Percentiles rank a stretch among this genome's conserved stretches.
These are phyloP conservation scores for Diplazon laetatorius DNA, from an alignment of 2,888 invertebrate genomes.

Conservation along the genomic window DNA sequence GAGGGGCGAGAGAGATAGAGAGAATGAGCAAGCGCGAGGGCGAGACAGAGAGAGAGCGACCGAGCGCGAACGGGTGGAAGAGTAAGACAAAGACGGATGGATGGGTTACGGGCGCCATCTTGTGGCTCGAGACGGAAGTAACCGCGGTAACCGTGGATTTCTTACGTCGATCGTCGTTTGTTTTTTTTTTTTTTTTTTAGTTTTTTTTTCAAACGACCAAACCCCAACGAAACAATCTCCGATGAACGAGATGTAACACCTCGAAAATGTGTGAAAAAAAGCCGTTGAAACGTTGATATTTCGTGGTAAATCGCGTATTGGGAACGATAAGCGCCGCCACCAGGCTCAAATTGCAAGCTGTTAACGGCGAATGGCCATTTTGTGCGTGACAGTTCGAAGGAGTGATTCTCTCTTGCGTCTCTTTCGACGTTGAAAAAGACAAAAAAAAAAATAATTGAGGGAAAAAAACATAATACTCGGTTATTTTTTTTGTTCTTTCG, in stretches of 20 bases:
- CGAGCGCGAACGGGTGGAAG: conserved; percentile 22
- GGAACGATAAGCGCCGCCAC: conserved; percentile 80
- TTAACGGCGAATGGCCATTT: conserved; percentile 86
- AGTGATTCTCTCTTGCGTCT: conserved; percentile 54
- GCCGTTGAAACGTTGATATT: too few species aligned
- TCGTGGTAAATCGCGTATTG: conserved; percentile 40
- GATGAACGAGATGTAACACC: too few species aligned
- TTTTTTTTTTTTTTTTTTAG: conserved; percentile 11
- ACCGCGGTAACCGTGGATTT: conserved; percentile 27
- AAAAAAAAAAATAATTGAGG: too few species aligned
- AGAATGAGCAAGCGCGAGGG: too few species aligned
- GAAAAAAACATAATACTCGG: too few species aligned
- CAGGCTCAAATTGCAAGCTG: conserved; percentile 83
- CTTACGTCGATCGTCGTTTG: conserved; percentile 23
- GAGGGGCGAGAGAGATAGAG: conserved; percentile 11
- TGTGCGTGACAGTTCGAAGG: conserved; percentile 85
- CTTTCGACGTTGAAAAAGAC: too few species aligned
- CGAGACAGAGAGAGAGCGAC: conserved; percentile 10
- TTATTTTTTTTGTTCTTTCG: not conserved
- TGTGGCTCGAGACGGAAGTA: conserved; percentile 61
- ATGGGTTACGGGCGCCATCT: conserved; percentile 72
- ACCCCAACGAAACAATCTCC: too few species aligned
- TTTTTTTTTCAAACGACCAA: conserved; percentile 11
- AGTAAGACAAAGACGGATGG: conserved; percentile 13
- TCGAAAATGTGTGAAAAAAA: too few species aligned